Conservation (phyloP, 30 jellyfish, hydroid and myxozoan species). For the Sanderia malayensis region DNA sequence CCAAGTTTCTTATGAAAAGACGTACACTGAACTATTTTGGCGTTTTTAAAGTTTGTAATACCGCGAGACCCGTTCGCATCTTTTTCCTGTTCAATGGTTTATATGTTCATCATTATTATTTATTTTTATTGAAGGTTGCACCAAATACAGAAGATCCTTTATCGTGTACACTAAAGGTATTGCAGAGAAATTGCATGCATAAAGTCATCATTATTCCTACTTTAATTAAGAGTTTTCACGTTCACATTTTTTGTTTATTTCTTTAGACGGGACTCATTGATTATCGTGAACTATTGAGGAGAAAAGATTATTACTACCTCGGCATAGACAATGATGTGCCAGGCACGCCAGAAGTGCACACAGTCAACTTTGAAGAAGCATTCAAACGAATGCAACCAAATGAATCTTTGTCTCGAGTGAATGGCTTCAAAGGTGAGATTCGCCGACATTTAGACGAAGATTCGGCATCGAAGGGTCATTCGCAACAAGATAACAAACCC, state of each 20-base stretch:
- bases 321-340: conserved; percentile 91
- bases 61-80: no score
- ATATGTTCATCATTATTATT: background rate
- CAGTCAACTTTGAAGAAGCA: conserved; percentile 9
- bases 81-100: background rate
- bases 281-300: conserved; percentile 53
- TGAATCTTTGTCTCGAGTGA: conserved; percentile 9
- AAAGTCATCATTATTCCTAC: no score
- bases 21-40: no score
- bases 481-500: background rate
- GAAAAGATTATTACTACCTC: conserved; percentile 65
- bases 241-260: no score
- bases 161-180: conserved; percentile 32
- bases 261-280: conserved; percentile 78
- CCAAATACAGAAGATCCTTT: conserved; percentile 41
- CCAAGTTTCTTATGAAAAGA: no score
- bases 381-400: background rate
- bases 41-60: no score
- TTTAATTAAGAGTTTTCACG: no score
- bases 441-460: conserved; percentile 2
- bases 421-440: conserved; percentile 35
- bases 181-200: no score
- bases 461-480: conserved; percentile 4
- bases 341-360: conserved; percentile 88
- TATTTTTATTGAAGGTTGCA: conserved; percentile 19